A percentile compares a stretch with the other conserved stretches of the same genome.
Conservation (phyloP, 2,797 vertebrate species). For the Tympanoctomys barrerae region DNA sequence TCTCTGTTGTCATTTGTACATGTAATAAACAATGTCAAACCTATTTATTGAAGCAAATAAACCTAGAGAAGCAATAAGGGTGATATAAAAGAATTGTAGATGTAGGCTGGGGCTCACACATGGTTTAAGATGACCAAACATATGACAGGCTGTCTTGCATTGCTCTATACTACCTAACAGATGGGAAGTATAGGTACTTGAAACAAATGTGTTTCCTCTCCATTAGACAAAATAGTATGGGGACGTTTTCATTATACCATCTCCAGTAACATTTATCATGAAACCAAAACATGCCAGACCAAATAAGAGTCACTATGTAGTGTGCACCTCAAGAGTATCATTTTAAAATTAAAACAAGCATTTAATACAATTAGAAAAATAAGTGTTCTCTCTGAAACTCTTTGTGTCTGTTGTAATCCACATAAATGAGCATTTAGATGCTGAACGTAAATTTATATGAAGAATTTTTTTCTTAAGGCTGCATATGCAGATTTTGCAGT, state of each 20-base stretch:
- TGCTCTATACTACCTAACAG: neutral
- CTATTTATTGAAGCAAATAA: constrained; percentile 17
- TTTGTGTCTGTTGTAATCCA: constrained; percentile 22
- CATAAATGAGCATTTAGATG: constrained; percentile 13
- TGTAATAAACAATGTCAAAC: neutral
- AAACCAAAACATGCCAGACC: neutral
- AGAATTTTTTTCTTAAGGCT: constrained; percentile 48
- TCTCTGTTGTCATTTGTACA: neutral
- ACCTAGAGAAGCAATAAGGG: neutral
- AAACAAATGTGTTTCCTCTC: constrained; percentile 42
- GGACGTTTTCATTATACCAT: constrained; percentile 38
- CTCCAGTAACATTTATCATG: constrained; percentile 27
- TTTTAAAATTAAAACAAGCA: constrained; percentile 52
- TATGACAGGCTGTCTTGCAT: neutral
- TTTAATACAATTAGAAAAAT: constrained; percentile 50
- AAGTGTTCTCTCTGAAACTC: constrained; percentile 17
- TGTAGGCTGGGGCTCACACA: neutral
- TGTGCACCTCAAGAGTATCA: neutral
- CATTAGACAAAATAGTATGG: constrained; percentile 1
- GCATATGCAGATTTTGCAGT: neutral
- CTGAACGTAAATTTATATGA: neutral
- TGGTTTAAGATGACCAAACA: neutral
- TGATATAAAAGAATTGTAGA: neutral
- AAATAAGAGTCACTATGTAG: neutral
- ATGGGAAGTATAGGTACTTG: neutral